Base-by-base conservation (phyloP, 2,888 invertebrate species). In the Drepanosiphum platanoidis region DNA sequence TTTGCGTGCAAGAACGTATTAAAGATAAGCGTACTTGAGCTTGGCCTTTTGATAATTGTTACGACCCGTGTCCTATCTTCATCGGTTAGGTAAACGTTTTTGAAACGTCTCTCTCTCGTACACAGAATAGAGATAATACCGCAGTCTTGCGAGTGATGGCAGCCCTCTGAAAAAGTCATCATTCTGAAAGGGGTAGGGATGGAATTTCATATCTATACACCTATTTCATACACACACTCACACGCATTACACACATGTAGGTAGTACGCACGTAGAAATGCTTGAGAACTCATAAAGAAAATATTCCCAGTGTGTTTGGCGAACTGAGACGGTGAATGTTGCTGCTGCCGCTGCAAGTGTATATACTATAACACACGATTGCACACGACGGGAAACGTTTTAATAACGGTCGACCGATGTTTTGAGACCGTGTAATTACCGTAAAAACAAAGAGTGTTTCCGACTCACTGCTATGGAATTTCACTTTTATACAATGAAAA, bases 391-490 rank as follows among this genome's bases (percentile, higher is more conserved):
- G 77, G 66, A 68, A 84, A 84, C 84, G 84, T 77, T 84, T 77
- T 84, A 68, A 84, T 84, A 84, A 84, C 84, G 84, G 84, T 77
- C 84, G 77, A 70, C 84, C 75, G 27, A 46, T 52, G 75, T 68
- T 84, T 84, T 27, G 58, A 68, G 84, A 84, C 84, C 84, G 68
- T 84, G 84, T 84, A 84, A 84, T 84, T 84, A 77, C 84, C 75
- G 84, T 84, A 84, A 84, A 84, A 84, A 84, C 84, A 84, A 84
- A 84, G 68, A 84, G 84, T 84, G 84, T 84, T 84, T 84, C 58
- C 84, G 84, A 84, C 68, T 75, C 83, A 30, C 46, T 75, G 71
- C 74, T 66, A 30, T 34, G 66, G 74, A 83, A 83, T 83, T 83
- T 83, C 83, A 83, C 83, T 83, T 83, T 75, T 84, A 77, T 9